A percentile compares a stretch with the other conserved stretches of the same genome.
Conservation (phyloP, 2,113 vertebrate species). For the Serinus canaria region DNA sequence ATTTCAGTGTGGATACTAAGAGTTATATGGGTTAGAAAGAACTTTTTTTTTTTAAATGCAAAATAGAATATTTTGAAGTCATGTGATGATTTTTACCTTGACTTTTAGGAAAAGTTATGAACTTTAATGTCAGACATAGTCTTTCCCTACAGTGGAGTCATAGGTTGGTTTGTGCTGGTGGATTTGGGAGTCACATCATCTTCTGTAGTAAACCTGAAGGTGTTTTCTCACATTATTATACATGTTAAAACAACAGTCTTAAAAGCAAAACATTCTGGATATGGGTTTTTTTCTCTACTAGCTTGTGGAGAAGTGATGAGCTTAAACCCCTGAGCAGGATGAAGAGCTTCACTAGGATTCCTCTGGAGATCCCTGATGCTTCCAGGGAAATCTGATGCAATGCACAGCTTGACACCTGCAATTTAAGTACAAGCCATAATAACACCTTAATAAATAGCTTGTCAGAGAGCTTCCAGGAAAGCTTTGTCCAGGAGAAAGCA, state of each 20-base stretch:
- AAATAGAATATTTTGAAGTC: background rate
- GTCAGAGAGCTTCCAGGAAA: background rate
- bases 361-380: background rate
- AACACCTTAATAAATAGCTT: conserved; percentile 16
- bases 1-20: background rate
- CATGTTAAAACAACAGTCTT: background rate
- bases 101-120: background rate
- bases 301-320: background rate
- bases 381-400: conserved; percentile 20
- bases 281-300: background rate
- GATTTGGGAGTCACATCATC: background rate
- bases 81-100: background rate
- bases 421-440: background rate
- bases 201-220: background rate
- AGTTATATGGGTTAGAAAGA: background rate
- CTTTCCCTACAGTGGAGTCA: background rate
- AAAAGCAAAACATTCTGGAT: background rate
- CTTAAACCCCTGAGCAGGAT: background rate
- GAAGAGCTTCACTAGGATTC: background rate
- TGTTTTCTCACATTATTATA: background rate
- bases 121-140: background rate
- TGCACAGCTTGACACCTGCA: conserved; percentile 32
- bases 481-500: background rate
- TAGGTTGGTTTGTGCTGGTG: background rate
- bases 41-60: background rate